These are phyloP conservation scores for Xiphias gladius DNA, from an alignment of 2,113 vertebrate species.

Conservation along the genomic window DNA sequence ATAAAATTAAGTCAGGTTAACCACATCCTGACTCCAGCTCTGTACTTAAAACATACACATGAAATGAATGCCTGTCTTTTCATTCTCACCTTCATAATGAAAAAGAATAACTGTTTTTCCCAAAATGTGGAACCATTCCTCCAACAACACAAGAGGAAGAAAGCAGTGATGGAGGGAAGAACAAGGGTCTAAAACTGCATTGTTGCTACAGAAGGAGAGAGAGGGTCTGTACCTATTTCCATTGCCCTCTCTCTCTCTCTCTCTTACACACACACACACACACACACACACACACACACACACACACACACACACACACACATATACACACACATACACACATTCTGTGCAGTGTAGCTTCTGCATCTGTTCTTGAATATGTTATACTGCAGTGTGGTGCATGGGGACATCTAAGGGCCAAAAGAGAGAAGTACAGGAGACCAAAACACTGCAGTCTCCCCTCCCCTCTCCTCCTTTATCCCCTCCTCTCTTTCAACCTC, in stretches of 20 bases:
- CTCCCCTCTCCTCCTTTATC: conserved; percentile 22
- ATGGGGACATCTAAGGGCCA: conserved; percentile 74
- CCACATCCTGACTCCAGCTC: too few species aligned
- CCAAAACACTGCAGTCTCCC: conserved; percentile 77
- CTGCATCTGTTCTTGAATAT: conserved; percentile 8
- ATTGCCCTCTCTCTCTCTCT: background rate
- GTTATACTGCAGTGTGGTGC: conserved; percentile 57
- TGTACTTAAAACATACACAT: background rate
- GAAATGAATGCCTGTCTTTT: background rate
- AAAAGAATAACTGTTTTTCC: background rate
- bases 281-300: background rate
- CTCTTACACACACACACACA: background rate
- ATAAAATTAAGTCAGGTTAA: too few species aligned
- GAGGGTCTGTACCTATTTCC: conserved; percentile 32
- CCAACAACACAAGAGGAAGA: background rate
- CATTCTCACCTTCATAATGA: background rate
- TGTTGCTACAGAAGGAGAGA: conserved; percentile 28
- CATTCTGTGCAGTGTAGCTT: conserved; percentile 44
- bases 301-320: conserved; percentile 16
- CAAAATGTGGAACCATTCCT: background rate
- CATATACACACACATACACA: conserved; percentile 24
- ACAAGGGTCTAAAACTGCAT: conserved; percentile 41
- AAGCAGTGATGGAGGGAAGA: background rate
- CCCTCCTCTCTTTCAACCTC: background rate
- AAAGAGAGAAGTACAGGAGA: conserved; percentile 64